Base-by-base conservation (phyloP, 2,113 vertebrate genomes). In the Heteronetta atricapilla region DNA sequence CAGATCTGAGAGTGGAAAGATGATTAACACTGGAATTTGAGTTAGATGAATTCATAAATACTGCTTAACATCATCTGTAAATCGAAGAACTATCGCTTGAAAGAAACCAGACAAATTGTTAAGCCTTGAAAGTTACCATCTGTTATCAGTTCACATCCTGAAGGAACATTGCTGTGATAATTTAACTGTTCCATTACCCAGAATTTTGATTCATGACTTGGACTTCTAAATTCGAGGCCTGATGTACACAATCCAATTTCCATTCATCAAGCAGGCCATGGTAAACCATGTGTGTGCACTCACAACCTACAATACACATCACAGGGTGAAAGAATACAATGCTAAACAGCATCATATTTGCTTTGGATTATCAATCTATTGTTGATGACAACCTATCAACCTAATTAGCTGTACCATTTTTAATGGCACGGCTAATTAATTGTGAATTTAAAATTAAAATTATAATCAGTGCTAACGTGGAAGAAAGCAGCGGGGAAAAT, bases 291-390 rank as follows among this genome's bases (percentile, higher is more conserved):
- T 62, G 82, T 74, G 86, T 68, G 83, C 72, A 26, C 72, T 83
- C 64, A 19, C 72, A 93, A 80, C 88, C 81, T 81, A 88, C 86
- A 31, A 9, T 67, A 88, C 89, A 88, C 72, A 42, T 5, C 42
- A 77, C 48, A 12, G 90, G 62, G 46, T 48, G 10, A 48, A 46
- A 48, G 46, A 96, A 36, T 52, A 36, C 29, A n/a, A 14, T 72
- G 69, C 48, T 53, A 52, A 52, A 36, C 28, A 70, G 82, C 88
- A 69, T 93, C 77, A 14, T 87, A 84, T 91, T 95, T 97, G 82
- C 93, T 97, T 95, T 95, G 91, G 78, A 94, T 97, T 96, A 92
- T 92, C 96, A 90, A 91, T 89, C 89, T 92, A 94, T 89, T 97
- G 94, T 96, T 95, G 96, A 82, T 96, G 87, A 82, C 95, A 96